Conservation (phyloP, 2,797 vertebrate species). For the Tarsius wallacei region DNA sequence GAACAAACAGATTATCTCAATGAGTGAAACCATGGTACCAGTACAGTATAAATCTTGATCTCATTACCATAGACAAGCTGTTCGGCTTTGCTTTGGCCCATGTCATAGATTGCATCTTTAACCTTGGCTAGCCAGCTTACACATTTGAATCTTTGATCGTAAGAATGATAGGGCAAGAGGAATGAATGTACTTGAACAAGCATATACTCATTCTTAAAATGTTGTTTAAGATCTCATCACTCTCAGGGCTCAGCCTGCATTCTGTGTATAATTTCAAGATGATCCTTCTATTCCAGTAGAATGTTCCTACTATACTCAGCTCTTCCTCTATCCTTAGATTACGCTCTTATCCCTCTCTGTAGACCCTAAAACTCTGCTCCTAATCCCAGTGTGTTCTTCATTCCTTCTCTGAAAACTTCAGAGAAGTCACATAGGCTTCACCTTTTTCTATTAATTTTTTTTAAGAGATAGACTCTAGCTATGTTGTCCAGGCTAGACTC, state of each 20-base stretch:
- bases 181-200: background rate
- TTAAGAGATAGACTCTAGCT: no score
- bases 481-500: no score
- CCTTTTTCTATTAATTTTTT: no score
- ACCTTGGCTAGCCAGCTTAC: background rate
- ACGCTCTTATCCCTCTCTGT: background rate
- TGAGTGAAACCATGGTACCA: background rate
- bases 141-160: constrained; percentile 21
- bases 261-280: background rate
- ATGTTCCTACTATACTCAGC: background rate
- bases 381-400: background rate
- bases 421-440: background rate
- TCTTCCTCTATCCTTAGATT: background rate
- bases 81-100: constrained; percentile 39
- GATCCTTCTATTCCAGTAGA: background rate
- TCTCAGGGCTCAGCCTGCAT: background rate
- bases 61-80: background rate
- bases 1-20: constrained; percentile 27
- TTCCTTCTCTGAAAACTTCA: background rate
- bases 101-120: background rate
- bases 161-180: background rate
- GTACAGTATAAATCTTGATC: background rate
- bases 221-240: background rate
- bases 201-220: background rate
- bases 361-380: background rate